Base-by-base conservation (phyloP, 2,888 invertebrate genomes). In the Alloplasta piceator region DNA sequence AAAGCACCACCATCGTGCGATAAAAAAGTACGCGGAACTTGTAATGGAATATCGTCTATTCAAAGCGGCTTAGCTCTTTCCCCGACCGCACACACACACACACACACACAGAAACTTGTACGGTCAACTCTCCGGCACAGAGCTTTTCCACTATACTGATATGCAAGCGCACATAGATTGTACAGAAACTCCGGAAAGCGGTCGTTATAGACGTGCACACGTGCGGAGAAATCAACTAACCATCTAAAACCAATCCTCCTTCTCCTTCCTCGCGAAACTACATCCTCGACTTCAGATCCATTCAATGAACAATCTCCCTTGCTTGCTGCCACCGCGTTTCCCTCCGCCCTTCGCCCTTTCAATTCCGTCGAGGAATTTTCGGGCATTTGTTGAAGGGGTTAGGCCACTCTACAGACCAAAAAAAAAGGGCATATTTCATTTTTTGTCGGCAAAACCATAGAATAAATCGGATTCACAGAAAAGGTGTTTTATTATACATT, bases 11-110 rank as follows among this genome's bases (percentile, higher is more conserved):
- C 71, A 55, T 71, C 74, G 74, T 66, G 64, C 78, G 81, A 82
- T 82, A 82, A 82, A 26, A 82, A 78, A 82, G 78, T 78, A 82
- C 71, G 70, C 81, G 81, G 67, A 82, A 82, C 81, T 82, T 82
- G 74, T 82, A 82, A 82, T 82, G 78, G 81, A 82, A 82, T 80
- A 80, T 77, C 77, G 80, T 67, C 78, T 78, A 74, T 78, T 74
- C 78, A 81, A 74, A 70, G 78, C 81, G 78, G 74, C 74, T 78
- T 82, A 78, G 66, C 74, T 61, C 68, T 64, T 60, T 46, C 41
- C 55, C 76, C 36, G 39, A 63, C 43, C 36, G 12, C 36, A 66
- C 43, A 9, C 12, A 7, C 39, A 26, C 5, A n/a, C 50, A 14
- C 5, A 14, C 26, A 26, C 16, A 55, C 12, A 41, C 14, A 46